phyloP scores from a whole-genome alignment of 1,140 invertebrate genomes.

The Nixonia krombeini region DNA sequence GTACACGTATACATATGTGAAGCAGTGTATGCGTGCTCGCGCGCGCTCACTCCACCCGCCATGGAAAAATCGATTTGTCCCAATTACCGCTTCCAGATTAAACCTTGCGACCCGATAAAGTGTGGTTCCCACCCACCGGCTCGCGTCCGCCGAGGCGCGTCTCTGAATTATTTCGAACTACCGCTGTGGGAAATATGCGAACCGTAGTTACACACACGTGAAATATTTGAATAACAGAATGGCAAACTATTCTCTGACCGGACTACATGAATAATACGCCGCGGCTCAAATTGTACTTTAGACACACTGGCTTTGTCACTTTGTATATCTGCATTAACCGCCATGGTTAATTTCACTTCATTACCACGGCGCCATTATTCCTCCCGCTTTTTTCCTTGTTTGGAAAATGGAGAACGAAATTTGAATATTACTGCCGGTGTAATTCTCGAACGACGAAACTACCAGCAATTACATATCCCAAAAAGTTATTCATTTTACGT shows the following conservation, averaged over 20 bases:
- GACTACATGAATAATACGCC: conserved; percentile 24
- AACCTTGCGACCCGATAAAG: conserved; percentile 45
- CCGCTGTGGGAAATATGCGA: conserved; percentile 34
- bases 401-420: background rate
- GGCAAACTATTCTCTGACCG: conserved; percentile 18
- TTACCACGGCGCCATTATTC: too few species aligned
- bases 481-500: too few species aligned
- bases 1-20: conserved; percentile 36
- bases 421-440: too few species aligned
- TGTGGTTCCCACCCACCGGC: conserved; percentile 33
- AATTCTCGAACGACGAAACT: too few species aligned
- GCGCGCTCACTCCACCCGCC: background rate
- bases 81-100: conserved; percentile 49
- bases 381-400: background rate
- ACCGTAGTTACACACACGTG: conserved; percentile 17
- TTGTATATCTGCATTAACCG: conserved; percentile 9
- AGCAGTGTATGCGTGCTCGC: conserved; percentile 45
- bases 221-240: conserved; percentile 25
- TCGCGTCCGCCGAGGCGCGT: conserved; percentile 30
- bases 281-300: conserved; percentile 15
- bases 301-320: conserved; percentile 20
- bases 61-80: conserved; percentile 49
- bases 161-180: conserved; percentile 42
- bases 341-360: conserved; percentile 21
- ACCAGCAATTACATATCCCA: too few species aligned